phyloP scores from a whole-genome alignment of 2,113 vertebrate genomes.

The Brienomyrus brachyistius region DNA sequence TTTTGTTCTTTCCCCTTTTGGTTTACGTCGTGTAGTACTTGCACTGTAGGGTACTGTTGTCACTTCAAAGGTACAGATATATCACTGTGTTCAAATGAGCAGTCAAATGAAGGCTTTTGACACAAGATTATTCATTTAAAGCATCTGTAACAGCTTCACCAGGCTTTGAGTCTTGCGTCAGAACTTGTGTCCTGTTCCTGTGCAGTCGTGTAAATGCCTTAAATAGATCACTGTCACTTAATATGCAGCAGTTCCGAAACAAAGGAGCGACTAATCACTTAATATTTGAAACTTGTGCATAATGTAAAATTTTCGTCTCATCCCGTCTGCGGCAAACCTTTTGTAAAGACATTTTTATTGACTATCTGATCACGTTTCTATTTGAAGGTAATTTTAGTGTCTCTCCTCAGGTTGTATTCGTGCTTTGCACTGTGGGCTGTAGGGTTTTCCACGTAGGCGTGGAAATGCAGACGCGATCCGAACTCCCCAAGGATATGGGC shows the following conservation, averaged over 20 bases:
- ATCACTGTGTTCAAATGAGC: constrained; percentile 27
- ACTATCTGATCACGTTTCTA: constrained; percentile 29
- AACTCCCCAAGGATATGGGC: background rate
- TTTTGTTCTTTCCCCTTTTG: background rate
- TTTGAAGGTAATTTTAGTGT: constrained; percentile 21
- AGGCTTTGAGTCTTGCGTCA: constrained; percentile 15
- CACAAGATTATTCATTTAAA: background rate
- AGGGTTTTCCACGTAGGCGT: background rate
- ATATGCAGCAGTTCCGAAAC: constrained; percentile 34
- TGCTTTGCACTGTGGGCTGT: constrained; percentile 16
- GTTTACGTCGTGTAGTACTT: constrained; percentile 26
- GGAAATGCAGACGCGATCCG: background rate
- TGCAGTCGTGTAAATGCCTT: constrained; percentile 49
- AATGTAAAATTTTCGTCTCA: constrained; percentile 7
- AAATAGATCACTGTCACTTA: constrained; percentile 43
- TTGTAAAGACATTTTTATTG: constrained; percentile 23
- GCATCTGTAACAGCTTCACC: background rate
- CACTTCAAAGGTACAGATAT: constrained; percentile 35
- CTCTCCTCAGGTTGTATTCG: constrained; percentile 36
- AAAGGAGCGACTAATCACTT: background rate
- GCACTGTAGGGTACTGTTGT: constrained; percentile 33
- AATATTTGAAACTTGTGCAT: background rate
- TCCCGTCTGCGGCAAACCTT: background rate
- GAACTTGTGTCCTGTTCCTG: constrained; percentile 28
- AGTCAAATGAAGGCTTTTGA: constrained; percentile 11